Base-by-base conservation (phyloP, 2,113 vertebrate genomes). In the Eulacestoma nigropectus region DNA sequence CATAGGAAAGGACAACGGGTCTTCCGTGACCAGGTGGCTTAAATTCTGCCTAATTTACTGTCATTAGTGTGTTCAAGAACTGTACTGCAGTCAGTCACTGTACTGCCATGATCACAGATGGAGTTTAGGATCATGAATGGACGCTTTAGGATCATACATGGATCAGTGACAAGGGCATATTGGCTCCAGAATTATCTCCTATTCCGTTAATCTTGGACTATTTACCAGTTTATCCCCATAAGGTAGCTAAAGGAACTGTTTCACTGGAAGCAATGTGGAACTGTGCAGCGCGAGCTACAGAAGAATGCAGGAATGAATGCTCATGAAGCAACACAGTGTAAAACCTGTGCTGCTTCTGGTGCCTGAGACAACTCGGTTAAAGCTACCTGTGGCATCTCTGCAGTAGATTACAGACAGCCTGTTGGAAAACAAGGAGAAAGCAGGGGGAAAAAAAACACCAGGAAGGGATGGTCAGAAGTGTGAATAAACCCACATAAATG, bases 371-470 rank as follows among this genome's bases (percentile, higher is more conserved):
- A 13, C 69, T 70, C 2, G 0, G 7, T 60, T 64, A 62, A 41
- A 69, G n/a, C 49, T 74, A 16, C 46, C 13, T n/a, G 22, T 74
- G 74, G 11, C 41, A 67, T 29, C 65, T 87, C 59, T 84, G 50
- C 73, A 68, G 44, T 12, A 52, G 13, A 60, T 10, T 47, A 11
- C 42, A 77, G 72, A 27, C 41, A 87, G 15, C 16, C n/a, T 62
- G 8, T 33, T 67, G 30, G 44, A 68, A 93, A 86, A 55, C 30
- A 9, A 87, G 25, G 6, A 62, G 41, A 46, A 69, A 13, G 13
- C 21, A 33, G 25, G 23, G 12, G 15, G 1, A 1, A 2, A 41
- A 70, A 8, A 11, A 8, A 21, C 11, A 37, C 8, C 7, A 41
- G 56, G 21, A 73, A 69, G 9, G 6, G 18, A 6, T 46, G 20